Evolutionary conservation across 1,140 invertebrate species (phyloP).

Genomic region (Drosophila sulfurigaster): DNA sequence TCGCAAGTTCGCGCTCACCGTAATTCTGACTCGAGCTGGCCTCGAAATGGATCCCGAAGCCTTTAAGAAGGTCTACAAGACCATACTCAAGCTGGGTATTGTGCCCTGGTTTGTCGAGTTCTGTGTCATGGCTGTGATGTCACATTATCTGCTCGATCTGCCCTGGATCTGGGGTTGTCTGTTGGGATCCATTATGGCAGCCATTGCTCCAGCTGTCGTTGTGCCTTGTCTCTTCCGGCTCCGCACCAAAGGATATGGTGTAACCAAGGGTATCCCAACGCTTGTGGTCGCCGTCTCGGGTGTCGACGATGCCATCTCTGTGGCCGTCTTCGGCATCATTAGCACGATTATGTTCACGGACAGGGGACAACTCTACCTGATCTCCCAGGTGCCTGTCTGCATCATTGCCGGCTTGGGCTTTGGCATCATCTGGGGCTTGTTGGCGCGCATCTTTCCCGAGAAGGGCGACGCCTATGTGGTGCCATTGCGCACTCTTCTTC

Average conservation of each 20-base stretch:
- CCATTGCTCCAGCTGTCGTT: conserved; percentile 97
- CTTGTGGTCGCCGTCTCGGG: conserved; percentile 95
- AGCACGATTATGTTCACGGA: conserved; percentile 92
- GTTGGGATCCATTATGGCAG: conserved; percentile 94
- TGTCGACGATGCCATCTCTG: conserved; percentile 93
- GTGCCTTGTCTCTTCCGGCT: conserved; percentile 95
- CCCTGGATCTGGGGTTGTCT: conserved; percentile 96
- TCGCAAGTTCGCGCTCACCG: conserved; percentile 94
- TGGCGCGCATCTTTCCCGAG: conserved; percentile 91
- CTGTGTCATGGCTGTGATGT: conserved; percentile 87
- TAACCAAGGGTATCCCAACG: conserved; percentile 97
- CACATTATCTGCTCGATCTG: conserved; percentile 91
- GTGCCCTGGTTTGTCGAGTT: conserved; percentile 94
- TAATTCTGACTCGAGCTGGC: conserved; percentile 96
- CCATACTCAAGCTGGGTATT: conserved; percentile 93
- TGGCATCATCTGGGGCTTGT: conserved; percentile 90
- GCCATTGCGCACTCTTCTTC: conserved; percentile 90
- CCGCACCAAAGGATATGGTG: conserved; percentile 93
- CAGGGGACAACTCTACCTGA: conserved; percentile 88
- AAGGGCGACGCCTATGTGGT: conserved; percentile 91
- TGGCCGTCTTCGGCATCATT: conserved; percentile 95
- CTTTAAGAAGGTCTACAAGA: conserved; percentile 91
- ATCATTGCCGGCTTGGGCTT: conserved; percentile 90
- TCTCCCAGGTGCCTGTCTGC: conserved; percentile 90
- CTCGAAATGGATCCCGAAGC: conserved; percentile 95